Evolutionary conservation across 92 coral and sea anemone genomes (phyloP), one percentile per base, ranked within the genome.

Genomic region (Blastomussa wellsi): DNA sequence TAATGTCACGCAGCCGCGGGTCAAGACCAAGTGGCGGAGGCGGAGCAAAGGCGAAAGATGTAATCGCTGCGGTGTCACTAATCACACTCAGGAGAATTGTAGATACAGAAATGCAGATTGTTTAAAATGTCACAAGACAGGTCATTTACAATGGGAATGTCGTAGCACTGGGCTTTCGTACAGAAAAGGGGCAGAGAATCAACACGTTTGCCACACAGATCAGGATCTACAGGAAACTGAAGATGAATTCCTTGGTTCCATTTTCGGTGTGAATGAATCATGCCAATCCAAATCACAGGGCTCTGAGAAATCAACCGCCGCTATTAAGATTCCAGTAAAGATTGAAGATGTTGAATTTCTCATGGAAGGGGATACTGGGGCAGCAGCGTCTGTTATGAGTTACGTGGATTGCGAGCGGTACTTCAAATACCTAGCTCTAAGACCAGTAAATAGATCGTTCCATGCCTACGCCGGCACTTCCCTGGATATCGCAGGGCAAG

Each of bases 311-410:
- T 78, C 44, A 4, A 47, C 74, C 13, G 74, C 83, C 36, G 64
- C 76, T 7, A 60, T 80, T 1, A 78, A 78, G 38, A 73, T 86
- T 35, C 64, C 79, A 2, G 89, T 78, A 9, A 52, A 7, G 84
- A 67, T 78, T n/a, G 79, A 77, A 48, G 48, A 67, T 37, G 41
- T 78, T 41, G 78, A 78, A 38, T 66, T 76, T 17, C 77, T 7
- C 39, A 88, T 82, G 83, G 88, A 83, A 60, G 88, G 83, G 3
- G 88, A 83, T 38, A 83, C 80, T 6, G 85, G 88, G 72, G 91
- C 85, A 12, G 79, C 88, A 47, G 92, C 88, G 4, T 84, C 86
- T 4, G 73, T 89, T 26, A 49, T 85, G 65, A 74, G 44, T 24
- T 83, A 51, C 26, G 52, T 42, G 37, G 89, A 85, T 73, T 89